Percentiles rank a stretch among this genome's conserved stretches.
Conservation (phyloP, 1,140 invertebrate genomes). For the Fragariocoptes setiger region DNA sequence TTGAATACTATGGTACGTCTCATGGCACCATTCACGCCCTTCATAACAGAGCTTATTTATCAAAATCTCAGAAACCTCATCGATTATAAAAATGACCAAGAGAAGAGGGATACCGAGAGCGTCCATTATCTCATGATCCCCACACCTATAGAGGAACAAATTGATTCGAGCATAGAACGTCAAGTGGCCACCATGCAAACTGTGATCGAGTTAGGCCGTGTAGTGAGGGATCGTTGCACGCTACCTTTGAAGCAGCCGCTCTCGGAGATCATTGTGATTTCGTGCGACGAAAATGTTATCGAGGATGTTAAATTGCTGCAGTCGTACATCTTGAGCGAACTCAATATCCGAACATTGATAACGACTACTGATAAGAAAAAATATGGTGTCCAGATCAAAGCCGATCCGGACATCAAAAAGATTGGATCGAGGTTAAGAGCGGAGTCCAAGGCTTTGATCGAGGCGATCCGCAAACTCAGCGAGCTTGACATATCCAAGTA, state of each 20-base stretch:
- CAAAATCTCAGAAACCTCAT: conserved; percentile 33
- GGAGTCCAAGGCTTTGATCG: conserved; percentile 54
- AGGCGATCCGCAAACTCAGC: conserved; percentile 31
- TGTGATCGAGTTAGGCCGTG: conserved; percentile 69
- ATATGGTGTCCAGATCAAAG: conserved; percentile 66
- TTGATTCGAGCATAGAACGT: conserved; percentile 54
- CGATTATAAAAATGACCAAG: conserved; percentile 14
- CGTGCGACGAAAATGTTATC: conserved; percentile 42
- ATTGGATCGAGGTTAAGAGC: conserved; percentile 58
- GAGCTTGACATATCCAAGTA: conserved; percentile 6
- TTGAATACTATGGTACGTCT: conserved; percentile 57
- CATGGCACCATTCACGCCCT: conserved; percentile 91
- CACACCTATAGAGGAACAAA: conserved; percentile 26
- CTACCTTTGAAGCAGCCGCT: conserved; percentile 85
- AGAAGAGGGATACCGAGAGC: conserved; percentile 26
- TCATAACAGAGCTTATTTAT: conserved; percentile 81
- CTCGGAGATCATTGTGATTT: conserved; percentile 74
- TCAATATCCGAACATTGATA: conserved; percentile 65
- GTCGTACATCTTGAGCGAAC: conserved; percentile 62
- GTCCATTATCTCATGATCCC: conserved; percentile 71
- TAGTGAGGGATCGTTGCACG: conserved; percentile 65
- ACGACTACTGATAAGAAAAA: conserved; percentile 63
- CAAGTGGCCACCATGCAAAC: conserved; percentile 71
- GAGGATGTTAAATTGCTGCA: conserved; percentile 47
- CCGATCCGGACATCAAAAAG: conserved; percentile 63